Conservation (phyloP, 1,140 invertebrate species). For the Cepaea nemoralis region DNA sequence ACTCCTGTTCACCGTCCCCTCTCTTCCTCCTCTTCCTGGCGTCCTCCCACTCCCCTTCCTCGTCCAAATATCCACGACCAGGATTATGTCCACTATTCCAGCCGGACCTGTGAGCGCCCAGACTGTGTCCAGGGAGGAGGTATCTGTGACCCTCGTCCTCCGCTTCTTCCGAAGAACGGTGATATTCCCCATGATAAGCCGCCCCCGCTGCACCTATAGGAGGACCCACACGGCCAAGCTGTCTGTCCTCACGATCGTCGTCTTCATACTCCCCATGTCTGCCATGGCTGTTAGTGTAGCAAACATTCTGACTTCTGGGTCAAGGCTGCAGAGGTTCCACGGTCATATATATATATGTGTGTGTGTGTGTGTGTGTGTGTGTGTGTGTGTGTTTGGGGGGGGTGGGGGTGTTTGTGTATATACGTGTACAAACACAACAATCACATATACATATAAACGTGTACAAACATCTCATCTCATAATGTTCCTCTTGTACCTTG, state of each 20-base stretch:
- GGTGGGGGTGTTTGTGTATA: too few species aligned
- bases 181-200: neutral
- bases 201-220: neutral
- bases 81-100: neutral
- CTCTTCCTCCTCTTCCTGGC: constrained; percentile 17
- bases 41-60: constrained; percentile 34
- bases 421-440: too few species aligned
- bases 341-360: too few species aligned
- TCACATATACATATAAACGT: too few species aligned
- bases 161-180: neutral
- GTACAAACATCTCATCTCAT: too few species aligned
- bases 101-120: neutral
- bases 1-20: neutral
- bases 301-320: constrained; percentile 3
- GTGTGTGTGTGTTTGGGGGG: too few species aligned
- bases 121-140: too few species aligned
- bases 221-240: neutral
- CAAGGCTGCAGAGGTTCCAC: neutral
- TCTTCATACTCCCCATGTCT: neutral
- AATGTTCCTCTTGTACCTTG: too few species aligned
- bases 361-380: too few species aligned
- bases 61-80: neutral
- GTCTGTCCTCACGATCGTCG: neutral
- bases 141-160: neutral
- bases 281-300: neutral